Evolutionary conservation across 2,888 invertebrate species (phyloP).

Genomic region (Athripsodes cinereus): DNA sequence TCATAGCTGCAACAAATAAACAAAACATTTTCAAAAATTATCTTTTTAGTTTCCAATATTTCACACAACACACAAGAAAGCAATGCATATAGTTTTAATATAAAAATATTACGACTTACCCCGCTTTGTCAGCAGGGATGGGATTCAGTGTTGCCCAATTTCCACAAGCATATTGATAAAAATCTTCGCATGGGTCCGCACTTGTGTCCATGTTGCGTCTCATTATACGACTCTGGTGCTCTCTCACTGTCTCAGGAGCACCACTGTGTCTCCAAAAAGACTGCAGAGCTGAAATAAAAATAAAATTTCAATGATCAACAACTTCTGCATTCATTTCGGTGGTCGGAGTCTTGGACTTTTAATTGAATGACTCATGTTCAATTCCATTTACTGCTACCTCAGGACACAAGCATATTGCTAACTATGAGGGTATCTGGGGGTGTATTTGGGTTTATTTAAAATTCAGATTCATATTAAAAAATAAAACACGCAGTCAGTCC

Average conservation of each 20-base stretch:
- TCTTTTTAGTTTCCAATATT: too few relatives aligned
- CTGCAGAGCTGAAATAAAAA: conserved; percentile 38
- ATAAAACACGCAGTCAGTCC: too few relatives aligned
- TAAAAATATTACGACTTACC: conserved; percentile 39
- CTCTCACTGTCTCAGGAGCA: conserved; percentile 47
- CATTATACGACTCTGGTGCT: conserved; percentile 65
- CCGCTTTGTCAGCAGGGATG: conserved; percentile 82
- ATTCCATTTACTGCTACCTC: too few relatives aligned
- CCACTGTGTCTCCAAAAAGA: conserved; percentile 57
- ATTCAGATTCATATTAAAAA: too few relatives aligned
- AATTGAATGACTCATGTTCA: too few relatives aligned
- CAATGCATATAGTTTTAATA: neutral
- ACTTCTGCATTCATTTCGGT: neutral
- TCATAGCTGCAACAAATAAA: conserved; percentile 53
- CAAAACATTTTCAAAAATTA: too few relatives aligned
- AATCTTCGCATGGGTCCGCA: conserved; percentile 73
- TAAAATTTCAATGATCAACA: neutral
- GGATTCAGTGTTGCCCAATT: conserved; percentile 81
- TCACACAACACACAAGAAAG: too few relatives aligned
- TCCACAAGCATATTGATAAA: conserved; percentile 81
- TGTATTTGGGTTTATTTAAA: too few relatives aligned
- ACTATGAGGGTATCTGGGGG: too few relatives aligned
- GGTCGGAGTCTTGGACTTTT: too few relatives aligned
- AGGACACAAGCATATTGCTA: too few relatives aligned
- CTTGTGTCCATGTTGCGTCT: conserved; percentile 66